A percentile compares a stretch with the other conserved stretches of the same genome.
Evolutionary conservation across 2,113 vertebrate genomes (phyloP).

Genomic region (Pheucticus melanocephalus): DNA sequence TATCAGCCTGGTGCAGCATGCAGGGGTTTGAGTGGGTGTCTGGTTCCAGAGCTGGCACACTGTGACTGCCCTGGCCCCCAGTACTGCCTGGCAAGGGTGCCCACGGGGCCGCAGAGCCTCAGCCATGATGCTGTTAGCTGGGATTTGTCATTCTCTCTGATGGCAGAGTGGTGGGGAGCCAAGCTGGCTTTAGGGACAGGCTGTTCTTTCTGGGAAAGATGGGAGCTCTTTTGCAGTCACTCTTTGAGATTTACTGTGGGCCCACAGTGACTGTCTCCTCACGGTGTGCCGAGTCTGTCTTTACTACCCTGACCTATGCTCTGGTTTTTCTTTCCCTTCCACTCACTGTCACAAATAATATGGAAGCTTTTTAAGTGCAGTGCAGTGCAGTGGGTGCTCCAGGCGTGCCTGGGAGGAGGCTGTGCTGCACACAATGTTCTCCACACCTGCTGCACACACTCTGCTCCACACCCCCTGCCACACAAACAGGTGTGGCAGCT

Average conservation of each 20-base stretch:
- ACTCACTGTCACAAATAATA: not conserved
- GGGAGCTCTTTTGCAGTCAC: not conserved
- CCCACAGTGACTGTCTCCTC: not conserved
- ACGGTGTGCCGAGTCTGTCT: not conserved
- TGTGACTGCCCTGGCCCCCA: not conserved
- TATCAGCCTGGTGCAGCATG: not conserved
- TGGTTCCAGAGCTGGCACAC: not conserved
- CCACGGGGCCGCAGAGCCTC: not conserved
- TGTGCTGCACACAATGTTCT: not conserved
- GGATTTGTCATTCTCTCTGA: not conserved
- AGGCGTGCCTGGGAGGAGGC: not conserved
- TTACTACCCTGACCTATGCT: not conserved
- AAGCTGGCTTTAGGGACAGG: not conserved
- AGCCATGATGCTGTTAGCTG: not conserved
- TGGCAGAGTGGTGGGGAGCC: not conserved
- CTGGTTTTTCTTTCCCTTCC: not conserved
- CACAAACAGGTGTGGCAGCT: not conserved
- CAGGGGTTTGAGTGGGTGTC: not conserved
- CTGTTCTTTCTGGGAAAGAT: constrained; percentile 1
- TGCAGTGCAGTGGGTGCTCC: not conserved
- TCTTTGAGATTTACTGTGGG: not conserved
- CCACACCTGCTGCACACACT: not conserved
- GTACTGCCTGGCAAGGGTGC: not conserved
- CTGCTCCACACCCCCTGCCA: accelerated
- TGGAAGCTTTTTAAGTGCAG: not conserved